These are phyloP conservation scores for Ornithoptera alexandrae DNA, from an alignment of 2,888 invertebrate species.

Conservation along the genomic window DNA sequence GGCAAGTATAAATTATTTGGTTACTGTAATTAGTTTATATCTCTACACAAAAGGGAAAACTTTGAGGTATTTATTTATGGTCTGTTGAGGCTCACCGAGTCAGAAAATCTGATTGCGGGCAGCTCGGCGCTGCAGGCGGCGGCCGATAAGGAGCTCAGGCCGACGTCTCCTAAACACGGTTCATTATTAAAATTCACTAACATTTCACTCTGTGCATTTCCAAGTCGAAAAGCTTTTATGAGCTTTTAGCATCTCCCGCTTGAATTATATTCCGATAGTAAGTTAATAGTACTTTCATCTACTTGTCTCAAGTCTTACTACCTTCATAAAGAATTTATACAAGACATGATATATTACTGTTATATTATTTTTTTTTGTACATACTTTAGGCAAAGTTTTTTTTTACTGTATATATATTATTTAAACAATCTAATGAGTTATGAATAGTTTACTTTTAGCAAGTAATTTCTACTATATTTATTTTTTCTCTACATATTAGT, in stretches of 20 bases:
- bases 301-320: neutral
- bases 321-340: neutral
- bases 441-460: too few relatives aligned
- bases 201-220: conserved; percentile 32
- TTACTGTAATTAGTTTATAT: conserved; percentile 32
- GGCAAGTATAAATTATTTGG: neutral
- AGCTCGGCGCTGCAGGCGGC: conserved; percentile 38
- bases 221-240: conserved; percentile 28
- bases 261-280: conserved; percentile 20
- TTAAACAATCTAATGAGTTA: neutral
- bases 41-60: conserved; percentile 36
- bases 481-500: too few relatives aligned
- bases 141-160: conserved; percentile 48
- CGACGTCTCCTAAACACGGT: conserved; percentile 45
- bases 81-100: conserved; percentile 34
- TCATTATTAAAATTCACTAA: conserved; percentile 33
- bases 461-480: too few relatives aligned
- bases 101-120: conserved; percentile 54
- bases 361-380: too few relatives aligned
- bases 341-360: too few relatives aligned
- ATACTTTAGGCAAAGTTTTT: neutral
- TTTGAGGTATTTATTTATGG: conserved; percentile 38
- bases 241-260: conserved; percentile 23
- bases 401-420: neutral
- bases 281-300: conserved; percentile 1